Conservation (phyloP, 1,140 invertebrate genomes). For the Spodoptera litura region DNA sequence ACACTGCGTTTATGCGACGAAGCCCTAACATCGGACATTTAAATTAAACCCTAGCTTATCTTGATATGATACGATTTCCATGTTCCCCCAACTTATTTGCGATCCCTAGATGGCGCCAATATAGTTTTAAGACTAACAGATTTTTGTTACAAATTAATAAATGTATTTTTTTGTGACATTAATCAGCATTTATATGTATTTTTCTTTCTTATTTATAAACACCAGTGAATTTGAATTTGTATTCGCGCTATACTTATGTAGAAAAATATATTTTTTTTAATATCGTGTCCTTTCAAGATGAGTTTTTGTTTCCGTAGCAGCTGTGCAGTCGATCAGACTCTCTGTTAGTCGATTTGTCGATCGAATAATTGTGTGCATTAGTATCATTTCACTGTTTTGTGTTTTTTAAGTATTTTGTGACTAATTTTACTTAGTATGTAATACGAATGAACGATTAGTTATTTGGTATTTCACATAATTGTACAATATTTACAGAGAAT, state of each 20-base stretch:
- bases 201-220: background rate
- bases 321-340: conserved; percentile 15
- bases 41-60: conserved; percentile 41
- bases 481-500: conserved; percentile 23
- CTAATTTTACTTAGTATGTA: conserved; percentile 50
- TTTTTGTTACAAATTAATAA: background rate
- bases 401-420: conserved; percentile 49
- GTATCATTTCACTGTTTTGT: conserved; percentile 46
- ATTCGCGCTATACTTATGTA: too few relatives aligned
- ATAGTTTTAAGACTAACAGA: too few relatives aligned
- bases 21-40: conserved; percentile 57
- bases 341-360: conserved; percentile 32
- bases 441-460: conserved; percentile 35
- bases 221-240: background rate
- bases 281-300: conserved; percentile 27
- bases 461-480: conserved; percentile 14
- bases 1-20: conserved; percentile 78
- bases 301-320: conserved; percentile 14
- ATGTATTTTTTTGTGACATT: background rate
- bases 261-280: background rate
- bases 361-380: conserved; percentile 32
- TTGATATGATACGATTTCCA: conserved; percentile 34
- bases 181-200: too few relatives aligned
- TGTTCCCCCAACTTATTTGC: background rate
- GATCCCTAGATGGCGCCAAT: too few relatives aligned